Conservation (phyloP, 2,797 vertebrate genomes). For the Oreochromis grahami region DNA sequence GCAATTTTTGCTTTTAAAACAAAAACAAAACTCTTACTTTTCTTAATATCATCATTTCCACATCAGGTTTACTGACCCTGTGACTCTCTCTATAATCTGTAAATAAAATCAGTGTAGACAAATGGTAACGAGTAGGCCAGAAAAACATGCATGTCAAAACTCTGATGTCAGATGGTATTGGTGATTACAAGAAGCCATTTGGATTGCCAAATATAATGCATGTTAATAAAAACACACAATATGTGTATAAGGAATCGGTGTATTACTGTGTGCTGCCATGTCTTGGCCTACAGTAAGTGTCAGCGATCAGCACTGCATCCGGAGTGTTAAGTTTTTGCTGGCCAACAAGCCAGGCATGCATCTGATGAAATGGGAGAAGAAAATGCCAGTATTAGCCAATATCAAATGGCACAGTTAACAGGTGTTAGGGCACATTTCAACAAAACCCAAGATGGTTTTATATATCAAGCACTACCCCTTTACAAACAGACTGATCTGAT, state of each 20-base stretch:
- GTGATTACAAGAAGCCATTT: background rate
- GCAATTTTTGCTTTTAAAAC: background rate
- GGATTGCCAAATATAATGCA: background rate
- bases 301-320: background rate
- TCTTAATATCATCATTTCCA: background rate
- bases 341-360: background rate
- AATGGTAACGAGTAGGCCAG: background rate
- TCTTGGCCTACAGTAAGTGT: slow-evolving; percentile 9
- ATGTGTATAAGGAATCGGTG: background rate
- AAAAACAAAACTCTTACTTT: background rate
- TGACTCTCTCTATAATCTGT: background rate
- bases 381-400: background rate
- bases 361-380: background rate
- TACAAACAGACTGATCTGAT: background rate
- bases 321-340: background rate
- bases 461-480: background rate
- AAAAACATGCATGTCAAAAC: background rate
- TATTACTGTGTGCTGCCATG: background rate
- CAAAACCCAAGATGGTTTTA: background rate
- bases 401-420: slow-evolving; percentile 7
- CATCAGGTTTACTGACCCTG: background rate
- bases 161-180: fast-evolving
- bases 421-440: background rate
- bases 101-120: fast-evolving
- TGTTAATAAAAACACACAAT: background rate